Base-by-base conservation (phyloP, 2,888 invertebrate genomes). In the Apamea sordens region DNA sequence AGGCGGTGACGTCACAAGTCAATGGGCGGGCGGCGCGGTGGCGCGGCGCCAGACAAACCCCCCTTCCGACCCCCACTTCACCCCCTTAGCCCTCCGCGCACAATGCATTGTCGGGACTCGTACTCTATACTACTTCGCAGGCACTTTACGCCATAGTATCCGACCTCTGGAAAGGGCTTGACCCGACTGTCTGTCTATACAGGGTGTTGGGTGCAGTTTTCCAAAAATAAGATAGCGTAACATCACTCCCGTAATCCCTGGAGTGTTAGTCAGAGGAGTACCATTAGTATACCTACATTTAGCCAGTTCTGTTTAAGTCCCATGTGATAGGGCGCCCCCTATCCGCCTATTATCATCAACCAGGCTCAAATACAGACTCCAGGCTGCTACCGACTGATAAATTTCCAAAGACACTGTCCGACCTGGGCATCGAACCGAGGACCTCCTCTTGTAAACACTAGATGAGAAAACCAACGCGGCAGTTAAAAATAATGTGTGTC, bases 1-100 rank as follows among this genome's bases (percentile, higher is more conserved):
- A 83, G 83, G 77, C 77, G 80, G 76, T 93, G 93, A 93, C 93
- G 93, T 93, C 93, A 93, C 90, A 73, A 86, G 87, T 90, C 90
- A 92, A 92, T 92, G 93, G 91, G 90, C 89, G 92, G 90, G 91
- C 90, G 91, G 92, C 89, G 81, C 86, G 83, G 80, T 89, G 92
- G 91, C 91, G 90, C 90, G 89, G 88, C 91, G 89, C 91, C 92
- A 93, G 91, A 90, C 88, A 65, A 50, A 72, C 82, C 70, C 68
- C 73, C 56, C 69, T 18, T 68, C 74, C 36, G 41, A 53, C 18
- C 36, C 41, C 85, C 36, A 53, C 84, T 68, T 72, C 75, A 72
- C 71, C 71, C 77, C 53, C 44, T 59, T 36, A 70, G 21, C 69
- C 72, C 76, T 72, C 32, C 36, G 50, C 59, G 59, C 68, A 59